Evolutionary conservation across 92 coral and sea anemone species (phyloP), one percentile per base, ranked within the genome.

Genomic region (Porites evermanni): DNA sequence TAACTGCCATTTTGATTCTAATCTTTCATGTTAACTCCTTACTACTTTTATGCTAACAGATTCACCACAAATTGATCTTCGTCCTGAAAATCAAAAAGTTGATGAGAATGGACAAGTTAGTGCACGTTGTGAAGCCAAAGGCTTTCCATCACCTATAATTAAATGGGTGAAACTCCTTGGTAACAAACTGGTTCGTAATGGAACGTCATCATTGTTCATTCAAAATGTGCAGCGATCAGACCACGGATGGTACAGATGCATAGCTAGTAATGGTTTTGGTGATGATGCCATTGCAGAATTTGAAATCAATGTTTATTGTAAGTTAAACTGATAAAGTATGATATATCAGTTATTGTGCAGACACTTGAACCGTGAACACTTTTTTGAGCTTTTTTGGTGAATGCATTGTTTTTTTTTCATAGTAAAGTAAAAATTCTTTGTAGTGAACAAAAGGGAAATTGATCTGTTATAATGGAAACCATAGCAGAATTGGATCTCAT

Each of bases 91-190:
- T 38, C 29, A 71, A 21, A 87, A 72, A 16, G 88, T 84, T 2
- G 81, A 76, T 12, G 98, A 94, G n/a, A 73, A 64, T 66, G 89
- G 84, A 8, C 85, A 74, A 81, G 79, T 94, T 14, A 66, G 52
- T 12, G 81, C 84, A 8, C 89, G 76, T 23, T 96, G 99, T 79
- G 84, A 76, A 20, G 98, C 95, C 2, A 79, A 87, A 44, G 99
- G 99, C 7, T 96, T 79, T 74, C 98, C 98, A 3, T 66, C 81
- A 6, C 98, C 98, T 1, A 79, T 69, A 50, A 91, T 96, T 53
- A 93, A 83, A 18, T 96, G 98, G 98, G 68, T 91, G 12, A 94
- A 89, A 69, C 82, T 88, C 17, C 84, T 63, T 19, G 92, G 94
- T 18, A 92, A 86, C 75, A 69, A 52, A 38, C 58, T 79, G 51